Evolutionary conservation across 2,113 vertebrate species (phyloP).

Genomic region (Corydoras maculifer): DNA sequence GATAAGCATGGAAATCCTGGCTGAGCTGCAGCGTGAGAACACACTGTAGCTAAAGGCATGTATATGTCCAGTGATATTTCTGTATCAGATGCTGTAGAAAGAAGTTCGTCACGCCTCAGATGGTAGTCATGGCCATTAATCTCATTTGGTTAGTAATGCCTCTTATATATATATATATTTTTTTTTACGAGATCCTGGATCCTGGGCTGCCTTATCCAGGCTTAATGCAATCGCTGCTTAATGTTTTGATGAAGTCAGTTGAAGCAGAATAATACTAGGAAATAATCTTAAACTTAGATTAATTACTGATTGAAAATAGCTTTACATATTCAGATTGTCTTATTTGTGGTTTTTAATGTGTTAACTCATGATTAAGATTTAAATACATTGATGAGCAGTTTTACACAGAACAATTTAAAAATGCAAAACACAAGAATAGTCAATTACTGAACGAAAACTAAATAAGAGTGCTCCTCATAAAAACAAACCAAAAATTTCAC

Average conservation of each 20-base stretch:
- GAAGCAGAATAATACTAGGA: not conserved
- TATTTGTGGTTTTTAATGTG: no score
- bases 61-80: slow-evolving; percentile 8
- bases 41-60: not conserved
- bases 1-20: not conserved
- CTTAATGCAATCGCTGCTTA: not conserved
- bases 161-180: not conserved
- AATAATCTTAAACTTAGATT: not conserved
- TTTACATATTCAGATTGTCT: no score
- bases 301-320: no score
- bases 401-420: no score
- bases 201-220: not conserved
- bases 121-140: slow-evolving; percentile 22
- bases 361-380: no score
- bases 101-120: slow-evolving; percentile 4
- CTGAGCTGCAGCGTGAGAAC: slow-evolving; percentile 7
- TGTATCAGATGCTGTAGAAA: slow-evolving; percentile 8
- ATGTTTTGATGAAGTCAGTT: not conserved
- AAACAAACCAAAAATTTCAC: no score
- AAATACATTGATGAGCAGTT: no score
- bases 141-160: slow-evolving; percentile 6
- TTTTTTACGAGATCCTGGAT: slow-evolving; percentile 6
- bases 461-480: no score
- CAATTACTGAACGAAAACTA: no score
- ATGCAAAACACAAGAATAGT: no score